Base-by-base conservation (phyloP, 2,888 invertebrate species). In the Rosalia funebris region DNA sequence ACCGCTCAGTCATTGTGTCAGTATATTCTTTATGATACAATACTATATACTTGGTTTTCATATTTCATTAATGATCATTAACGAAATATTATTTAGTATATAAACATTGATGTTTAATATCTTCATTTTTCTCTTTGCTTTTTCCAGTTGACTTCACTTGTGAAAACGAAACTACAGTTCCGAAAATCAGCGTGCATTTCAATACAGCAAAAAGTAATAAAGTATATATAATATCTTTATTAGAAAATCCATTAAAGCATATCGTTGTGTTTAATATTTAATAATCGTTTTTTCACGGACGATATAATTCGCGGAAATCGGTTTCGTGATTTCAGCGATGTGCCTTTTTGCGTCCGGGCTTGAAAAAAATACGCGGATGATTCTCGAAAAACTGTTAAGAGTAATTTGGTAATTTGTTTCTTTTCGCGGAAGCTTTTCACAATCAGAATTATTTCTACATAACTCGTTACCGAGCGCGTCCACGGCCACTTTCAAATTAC, bases 401-500 rank as follows among this genome's bases (percentile, higher is more conserved):
- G 34, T 11, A 34, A 34, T 11, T 34, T n/a, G 34, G 15, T 41
- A 41, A 41, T 16, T 41, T 17, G 17, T 44, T 44, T 44, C 44
- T 44, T 44, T 25, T 19, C 11, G 17, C 19, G 44, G 44, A 44
- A 44, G 14, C n/a, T 32, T n/a, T 5, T 32, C 15, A 14, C 20
- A 16, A 46, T 46, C 0, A 32, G 12, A 32, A 32, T 25, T 46
- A 16, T 14, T 32, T 46, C 16, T 46, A n/a, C 32, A 9, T 20
- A 10, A 39, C 25, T 20, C 17, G 25, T 50, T 37, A 19, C 16
- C 17, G 25, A 4, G 17, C n/a, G 4, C 20, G 37, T 14, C 20
- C 48, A 37, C 36, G 48, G 48, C 10, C 48, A 50, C 48, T 50
- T 25, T 46, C 37, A 50, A 39, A 25, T 37, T 19, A 20, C 19